phyloP scores from a whole-genome alignment of 2,888 invertebrate species.

The Dolichopus griseipennis region DNA sequence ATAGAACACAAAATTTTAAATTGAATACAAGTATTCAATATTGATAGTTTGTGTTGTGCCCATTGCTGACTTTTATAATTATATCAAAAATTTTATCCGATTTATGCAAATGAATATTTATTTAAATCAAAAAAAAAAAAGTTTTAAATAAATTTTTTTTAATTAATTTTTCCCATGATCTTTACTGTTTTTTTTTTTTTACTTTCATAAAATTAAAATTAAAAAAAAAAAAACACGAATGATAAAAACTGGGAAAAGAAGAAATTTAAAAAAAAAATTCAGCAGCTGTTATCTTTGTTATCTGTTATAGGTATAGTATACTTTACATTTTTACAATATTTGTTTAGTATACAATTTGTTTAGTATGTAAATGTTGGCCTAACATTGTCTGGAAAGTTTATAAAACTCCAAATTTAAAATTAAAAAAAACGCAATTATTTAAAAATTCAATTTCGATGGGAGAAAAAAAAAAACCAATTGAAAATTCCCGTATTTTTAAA shows the following conservation, averaged over 20 bases:
- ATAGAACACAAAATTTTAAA: no score
- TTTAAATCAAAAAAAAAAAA: neutral
- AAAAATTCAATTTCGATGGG: neutral
- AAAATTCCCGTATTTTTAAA: no score
- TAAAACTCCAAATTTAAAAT: neutral
- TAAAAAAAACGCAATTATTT: neutral
- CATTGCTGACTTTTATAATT: no score
- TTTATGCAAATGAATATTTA: conserved; percentile 1
- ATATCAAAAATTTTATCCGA: neutral
- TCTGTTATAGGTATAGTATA: neutral
- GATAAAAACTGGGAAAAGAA: no score
- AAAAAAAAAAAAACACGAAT: neutral
- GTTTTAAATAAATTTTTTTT: neutral
- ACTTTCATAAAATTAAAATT: neutral
- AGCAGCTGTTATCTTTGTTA: neutral
- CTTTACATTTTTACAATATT: neutral
- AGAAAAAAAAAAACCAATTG: neutral
- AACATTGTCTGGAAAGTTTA: neutral
- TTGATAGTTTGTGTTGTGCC: no score
- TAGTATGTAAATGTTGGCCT: neutral
- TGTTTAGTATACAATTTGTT: no score
- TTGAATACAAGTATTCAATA: no score
- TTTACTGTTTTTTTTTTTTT: neutral
- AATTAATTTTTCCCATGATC: neutral
- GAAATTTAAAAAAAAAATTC: neutral